These are phyloP conservation scores for Drosophila arizonae DNA, from an alignment of 1,140 invertebrate species.

Conservation along the genomic window DNA sequence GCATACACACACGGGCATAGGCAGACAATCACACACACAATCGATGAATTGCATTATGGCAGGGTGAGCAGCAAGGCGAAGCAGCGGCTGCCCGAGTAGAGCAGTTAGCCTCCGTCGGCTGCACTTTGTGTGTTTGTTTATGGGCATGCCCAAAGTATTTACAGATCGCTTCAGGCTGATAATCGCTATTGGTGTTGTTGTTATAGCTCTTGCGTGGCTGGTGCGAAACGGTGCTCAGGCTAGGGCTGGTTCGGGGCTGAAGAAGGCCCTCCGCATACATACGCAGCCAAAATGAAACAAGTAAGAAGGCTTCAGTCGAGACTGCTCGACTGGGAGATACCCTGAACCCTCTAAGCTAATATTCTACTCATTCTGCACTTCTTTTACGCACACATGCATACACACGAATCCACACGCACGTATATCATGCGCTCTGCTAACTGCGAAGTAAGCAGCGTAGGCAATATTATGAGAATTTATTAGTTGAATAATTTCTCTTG, in stretches of 20 bases:
- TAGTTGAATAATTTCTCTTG: no score
- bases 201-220: neutral
- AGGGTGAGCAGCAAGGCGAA: no score
- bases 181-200: no score
- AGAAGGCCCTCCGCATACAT: neutral
- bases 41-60: neutral
- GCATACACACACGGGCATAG: neutral
- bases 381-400: no score
- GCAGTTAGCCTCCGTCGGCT: conserved; percentile 36
- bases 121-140: conserved; percentile 63
- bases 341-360: no score
- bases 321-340: no score
- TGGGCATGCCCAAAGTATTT: conserved; percentile 52
- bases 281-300: conserved; percentile 30
- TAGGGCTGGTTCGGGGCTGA: neutral
- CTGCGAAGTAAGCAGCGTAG: no score
- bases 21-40: neutral
- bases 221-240: no score
- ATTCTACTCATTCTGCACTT: no score
- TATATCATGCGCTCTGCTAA: no score
- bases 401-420: no score
- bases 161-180: conserved; percentile 1
- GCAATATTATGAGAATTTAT: no score
- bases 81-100: neutral
- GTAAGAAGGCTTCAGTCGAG: neutral